These are phyloP conservation scores for Anoplius nigerrimus DNA, from an alignment of 2,888 invertebrate species.

Conservation along the genomic window DNA sequence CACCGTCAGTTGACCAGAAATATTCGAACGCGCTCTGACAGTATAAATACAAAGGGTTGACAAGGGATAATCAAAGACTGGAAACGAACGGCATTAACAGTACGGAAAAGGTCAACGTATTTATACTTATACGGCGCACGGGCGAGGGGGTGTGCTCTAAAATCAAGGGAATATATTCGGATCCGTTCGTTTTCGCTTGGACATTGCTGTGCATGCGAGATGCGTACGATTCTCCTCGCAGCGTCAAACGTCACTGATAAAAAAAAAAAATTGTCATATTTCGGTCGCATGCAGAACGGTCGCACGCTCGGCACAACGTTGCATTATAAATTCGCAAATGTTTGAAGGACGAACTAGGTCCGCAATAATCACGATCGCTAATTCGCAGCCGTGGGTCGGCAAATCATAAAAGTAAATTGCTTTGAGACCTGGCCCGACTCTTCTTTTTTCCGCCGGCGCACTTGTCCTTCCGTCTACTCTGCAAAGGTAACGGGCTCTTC, in stretches of 20 bases:
- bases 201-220: no score
- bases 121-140: no score
- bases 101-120: background rate
- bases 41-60: slow-evolving; percentile 29
- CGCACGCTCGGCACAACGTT: background rate
- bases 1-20: slow-evolving; percentile 51
- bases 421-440: background rate
- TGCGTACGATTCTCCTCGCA: no score
- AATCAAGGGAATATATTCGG: no score
- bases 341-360: background rate
- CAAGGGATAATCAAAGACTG: slow-evolving; percentile 24
- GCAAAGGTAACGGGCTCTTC: slow-evolving; percentile 14
- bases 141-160: background rate
- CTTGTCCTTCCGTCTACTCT: slow-evolving; percentile 26
- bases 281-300: background rate
- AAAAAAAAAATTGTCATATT: no score
- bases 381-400: slow-evolving; percentile 3
- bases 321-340: background rate
- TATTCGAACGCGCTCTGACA: slow-evolving; percentile 39
- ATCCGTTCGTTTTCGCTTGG: no score
- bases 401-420: slow-evolving; percentile 10
- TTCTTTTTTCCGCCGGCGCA: slow-evolving; percentile 8
- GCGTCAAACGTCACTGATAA: no score
- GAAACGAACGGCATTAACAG: background rate
- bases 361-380: background rate